Evolutionary conservation across 2,888 invertebrate species (phyloP), one percentile per base, ranked within the genome.

Genomic region (Choristoneura rosaceana): DNA sequence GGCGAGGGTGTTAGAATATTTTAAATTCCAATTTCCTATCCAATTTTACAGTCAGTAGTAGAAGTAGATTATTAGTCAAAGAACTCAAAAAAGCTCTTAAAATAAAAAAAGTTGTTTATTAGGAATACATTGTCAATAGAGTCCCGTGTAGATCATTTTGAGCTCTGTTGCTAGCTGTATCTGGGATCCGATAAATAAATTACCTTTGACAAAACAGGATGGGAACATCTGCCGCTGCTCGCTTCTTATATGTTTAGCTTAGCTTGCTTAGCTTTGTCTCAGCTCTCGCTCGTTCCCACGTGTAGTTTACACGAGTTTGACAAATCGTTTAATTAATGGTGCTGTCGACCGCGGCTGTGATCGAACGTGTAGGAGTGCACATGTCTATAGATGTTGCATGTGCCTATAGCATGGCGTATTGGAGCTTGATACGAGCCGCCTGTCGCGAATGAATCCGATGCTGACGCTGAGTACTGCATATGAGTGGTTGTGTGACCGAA

Each of bases 401-500:
- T 64, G 12, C 10, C 4, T 12, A 12, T 43, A 43, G 43, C 12
- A 66, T 71, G 43, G 55, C 71, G 69, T 77, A 76, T 77, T 74
- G 76, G 55, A 52, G 67, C 55, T 65, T 59, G 47, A 59, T 64
- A 47, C 64, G 52, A 70, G 70, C 58, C 69, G 50, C 55, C 55
- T 41, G 65, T 55, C 52, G 62, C 62, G 62, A 62, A 58, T 68
- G 76, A 76, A 77, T 76, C 69, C 66, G 74, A 76, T 75, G 76
- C 76, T 75, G 74, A 76, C 74, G 76, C 76, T 75, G 77, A 79
- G 78, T 76, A 78, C 77, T 71, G 71, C 75, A 77, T 82, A 81
- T 81, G 81, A 83, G 79, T 79, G 80, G 77, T 75, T 78, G 78
- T 83, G 80, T 80, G 80, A 82, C 77, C 83, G 82, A 84, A 79